Base-by-base conservation (phyloP, 92 coral and sea anemone species). In the Isaurus tuberculatus region DNA sequence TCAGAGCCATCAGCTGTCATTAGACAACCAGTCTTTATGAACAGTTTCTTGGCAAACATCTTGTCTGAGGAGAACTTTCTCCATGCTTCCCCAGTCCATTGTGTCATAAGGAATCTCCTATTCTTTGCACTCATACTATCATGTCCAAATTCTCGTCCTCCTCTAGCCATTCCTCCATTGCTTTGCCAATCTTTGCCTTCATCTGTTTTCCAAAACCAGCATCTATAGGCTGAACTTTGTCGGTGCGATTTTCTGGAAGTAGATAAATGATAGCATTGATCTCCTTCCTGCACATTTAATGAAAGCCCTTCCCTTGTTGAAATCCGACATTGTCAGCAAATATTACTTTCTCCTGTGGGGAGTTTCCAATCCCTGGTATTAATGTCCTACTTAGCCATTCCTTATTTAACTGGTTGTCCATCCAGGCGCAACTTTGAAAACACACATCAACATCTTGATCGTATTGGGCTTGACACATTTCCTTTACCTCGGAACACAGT, bases 81-180 rank as follows among this genome's bases (percentile, higher is more conserved):
- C 77, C 77, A 71, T 71, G 77, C 77, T 7, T 71, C 55, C 49
- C 77, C 77, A 29, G 77, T 2, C 77, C 77, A 79, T 61, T 72
- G 84, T 31, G 88, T 72, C 79, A 34, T 85, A 65, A 37, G 67
- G 84, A 85, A 30, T 31, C 84, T 79, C 75, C 49, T 60, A 61
- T 75, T 9, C 84, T 75, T 75, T 66, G 84, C 77, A 85, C 73
- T 64, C 61, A 67, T 1, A 3, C 0, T 40, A 3, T 40, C 2
- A 36, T 36, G 42, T n/a, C 42, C 42, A 36, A 3, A 36, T 36
- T 77, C 34, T 77, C 70, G 42, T 77, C 83, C 70, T 77, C 69
- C 83, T 77, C 83, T 3, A 77, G 67, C 83, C 83, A 77, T 77
- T 51, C 5, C 70, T 77, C 83, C 70, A 77, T 77, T 77, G 25